A percentile compares a stretch with the other conserved stretches of the same genome.
phyloP scores from a whole-genome alignment of 2,888 invertebrate genomes.

The Chaitophorus viminalis region DNA sequence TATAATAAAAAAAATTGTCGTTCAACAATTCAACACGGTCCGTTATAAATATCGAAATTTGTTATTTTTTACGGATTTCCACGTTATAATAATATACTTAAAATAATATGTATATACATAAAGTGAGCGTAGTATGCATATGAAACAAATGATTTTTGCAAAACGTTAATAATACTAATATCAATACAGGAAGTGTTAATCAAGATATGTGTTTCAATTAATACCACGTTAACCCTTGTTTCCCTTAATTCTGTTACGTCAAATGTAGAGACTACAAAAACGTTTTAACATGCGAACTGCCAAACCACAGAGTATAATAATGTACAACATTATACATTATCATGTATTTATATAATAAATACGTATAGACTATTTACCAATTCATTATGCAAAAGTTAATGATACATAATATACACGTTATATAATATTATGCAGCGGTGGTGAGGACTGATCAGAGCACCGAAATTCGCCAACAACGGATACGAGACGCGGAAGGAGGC shows the following conservation, averaged over 20 bases:
- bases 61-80: background rate
- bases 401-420: background rate
- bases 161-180: constrained; percentile 21
- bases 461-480: constrained; percentile 22
- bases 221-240: constrained; percentile 23
- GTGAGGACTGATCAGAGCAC: background rate
- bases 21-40: background rate
- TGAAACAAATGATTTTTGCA: background rate
- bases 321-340: too few relatives aligned
- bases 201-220: constrained; percentile 28
- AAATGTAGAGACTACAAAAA: constrained; percentile 33
- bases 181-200: background rate
- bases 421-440: background rate
- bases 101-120: too few relatives aligned
- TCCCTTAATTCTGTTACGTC: constrained; percentile 17
- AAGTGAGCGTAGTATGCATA: background rate
- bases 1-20: background rate
- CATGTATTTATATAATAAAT: background rate
- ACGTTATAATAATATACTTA: background rate
- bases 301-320: background rate
- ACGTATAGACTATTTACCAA: constrained; percentile 18
- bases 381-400: constrained; percentile 24
- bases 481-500: background rate
- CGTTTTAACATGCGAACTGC: background rate
- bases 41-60: background rate